A percentile compares a stretch with the other conserved stretches of the same genome.
These are phyloP conservation scores for Bombus consobrinus DNA, from an alignment of 1,140 invertebrate genomes.

Conservation along the genomic window DNA sequence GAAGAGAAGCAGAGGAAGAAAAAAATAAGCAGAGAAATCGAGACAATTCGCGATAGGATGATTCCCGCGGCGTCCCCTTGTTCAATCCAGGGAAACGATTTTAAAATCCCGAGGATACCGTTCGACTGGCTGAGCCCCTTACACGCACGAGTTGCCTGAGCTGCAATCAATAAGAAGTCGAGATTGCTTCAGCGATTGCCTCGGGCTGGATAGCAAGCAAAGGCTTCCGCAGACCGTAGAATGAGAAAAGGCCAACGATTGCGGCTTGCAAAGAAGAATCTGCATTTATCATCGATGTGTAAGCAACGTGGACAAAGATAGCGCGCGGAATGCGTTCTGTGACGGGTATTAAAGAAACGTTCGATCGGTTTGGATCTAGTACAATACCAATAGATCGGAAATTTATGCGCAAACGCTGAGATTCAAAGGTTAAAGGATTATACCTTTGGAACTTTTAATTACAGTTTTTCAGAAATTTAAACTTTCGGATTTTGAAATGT, in stretches of 20 bases:
- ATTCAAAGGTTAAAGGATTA: neutral
- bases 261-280: slow-evolving; percentile 33
- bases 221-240: slow-evolving; percentile 16
- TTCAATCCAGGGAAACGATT: slow-evolving; percentile 64
- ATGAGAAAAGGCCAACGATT: slow-evolving; percentile 36
- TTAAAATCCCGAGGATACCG: slow-evolving; percentile 57
- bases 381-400: neutral
- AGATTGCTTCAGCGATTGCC: slow-evolving; percentile 68
- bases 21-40: neutral
- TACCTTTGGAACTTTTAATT: neutral
- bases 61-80: slow-evolving; percentile 58
- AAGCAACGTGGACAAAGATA: slow-evolving; percentile 39
- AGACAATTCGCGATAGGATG: slow-evolving; percentile 53
- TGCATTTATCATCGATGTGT: slow-evolving; percentile 64
- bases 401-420: neutral
- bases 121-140: slow-evolving; percentile 62
- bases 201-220: slow-evolving; percentile 41
- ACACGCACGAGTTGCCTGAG: slow-evolving; percentile 67
- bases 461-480: neutral
- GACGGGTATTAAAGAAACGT: neutral
- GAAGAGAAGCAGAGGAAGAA: too few relatives aligned
- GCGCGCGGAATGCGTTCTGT: neutral
- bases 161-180: slow-evolving; percentile 71
- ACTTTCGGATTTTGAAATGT: neutral
- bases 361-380: neutral